Evolutionary conservation across 2,797 vertebrate species (phyloP), one percentile per base, ranked within the genome.

Genomic region (Myotis planiceps): DNA sequence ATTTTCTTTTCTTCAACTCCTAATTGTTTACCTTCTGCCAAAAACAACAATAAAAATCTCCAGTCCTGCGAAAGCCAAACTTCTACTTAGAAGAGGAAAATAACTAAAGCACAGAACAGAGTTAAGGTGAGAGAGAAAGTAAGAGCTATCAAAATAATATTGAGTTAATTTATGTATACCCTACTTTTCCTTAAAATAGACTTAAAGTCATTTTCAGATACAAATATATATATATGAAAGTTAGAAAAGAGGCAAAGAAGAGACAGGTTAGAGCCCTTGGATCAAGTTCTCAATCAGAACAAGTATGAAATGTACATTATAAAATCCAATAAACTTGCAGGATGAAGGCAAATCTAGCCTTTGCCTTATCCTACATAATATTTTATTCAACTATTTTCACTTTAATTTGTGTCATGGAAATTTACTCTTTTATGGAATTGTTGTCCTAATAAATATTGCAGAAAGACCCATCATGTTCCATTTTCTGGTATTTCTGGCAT

Each of bases 21-120:
- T 78, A 82, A 94, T 34, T 88, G 55, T 96, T 94, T 95, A 78
- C 49, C 76, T 81, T 65, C 63, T 86, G 51, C 71, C 78, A 83
- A 89, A 42, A 95, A 86, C 25, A 37, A 37, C 19, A 91, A 55
- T 0, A 88, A 76, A 53, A 27, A 89, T 81, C 87, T 82, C 81
- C n/a, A 81, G 51, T 45, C 13, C 32, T 37, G 34, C 90, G 60
- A 60, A 96, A 58, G 23, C 29, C 91, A 21, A 60, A 93, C 18
- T 42, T 65, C 5, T 15, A 45, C 10, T 34, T 51, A 93, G 42
- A 90, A 93, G 19, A 85, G 14, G 16, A 4, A 95, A 94, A 88
- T 23, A 19, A 65, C 8, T 4, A 8, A 81, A 81, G 45, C 15
- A 76, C 27, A 51, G 45, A 53, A 80, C 12, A 88, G 34, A 29